Conservation (phyloP, 2,113 vertebrate genomes). For the Notarius lentiginosus region DNA sequence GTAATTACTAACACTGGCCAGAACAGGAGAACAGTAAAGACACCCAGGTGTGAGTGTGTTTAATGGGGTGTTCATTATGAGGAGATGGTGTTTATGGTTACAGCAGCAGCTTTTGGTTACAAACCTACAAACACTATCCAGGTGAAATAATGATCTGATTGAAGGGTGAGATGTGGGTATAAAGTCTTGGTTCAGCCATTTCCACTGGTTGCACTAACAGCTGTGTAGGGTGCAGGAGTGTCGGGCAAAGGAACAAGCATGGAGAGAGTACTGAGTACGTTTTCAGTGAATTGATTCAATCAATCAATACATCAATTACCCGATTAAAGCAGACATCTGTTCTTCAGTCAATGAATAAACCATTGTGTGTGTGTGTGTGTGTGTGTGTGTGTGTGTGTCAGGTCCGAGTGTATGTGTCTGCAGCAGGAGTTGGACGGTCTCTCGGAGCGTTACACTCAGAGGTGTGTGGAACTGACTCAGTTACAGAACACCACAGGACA, state of each 20-base stretch:
- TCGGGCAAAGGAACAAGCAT: background rate
- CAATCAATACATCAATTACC: constrained; percentile 34
- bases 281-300: constrained; percentile 1
- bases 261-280: background rate
- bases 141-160: background rate
- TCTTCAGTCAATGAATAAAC: constrained; percentile 24
- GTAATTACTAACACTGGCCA: no score
- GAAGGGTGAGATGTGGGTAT: background rate
- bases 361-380: constrained; percentile 51
- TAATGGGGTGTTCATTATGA: background rate
- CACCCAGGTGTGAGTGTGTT: background rate
- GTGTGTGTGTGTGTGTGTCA: constrained; percentile 59
- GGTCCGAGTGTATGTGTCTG: constrained; percentile 74
- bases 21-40: background rate
- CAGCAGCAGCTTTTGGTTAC: background rate
- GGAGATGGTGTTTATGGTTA: background rate
- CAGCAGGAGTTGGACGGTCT: constrained; percentile 84
- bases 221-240: constrained; percentile 8
- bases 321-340: constrained; percentile 23
- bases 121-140: background rate
- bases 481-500: constrained; percentile 75
- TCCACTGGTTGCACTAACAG: background rate
- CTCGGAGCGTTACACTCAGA: constrained; percentile 85
- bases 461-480: constrained; percentile 82
- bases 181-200: no score